These are phyloP conservation scores for Ictidomys tridecemlineatus DNA, from an alignment of 2,113 vertebrate genomes.

Conservation along the genomic window DNA sequence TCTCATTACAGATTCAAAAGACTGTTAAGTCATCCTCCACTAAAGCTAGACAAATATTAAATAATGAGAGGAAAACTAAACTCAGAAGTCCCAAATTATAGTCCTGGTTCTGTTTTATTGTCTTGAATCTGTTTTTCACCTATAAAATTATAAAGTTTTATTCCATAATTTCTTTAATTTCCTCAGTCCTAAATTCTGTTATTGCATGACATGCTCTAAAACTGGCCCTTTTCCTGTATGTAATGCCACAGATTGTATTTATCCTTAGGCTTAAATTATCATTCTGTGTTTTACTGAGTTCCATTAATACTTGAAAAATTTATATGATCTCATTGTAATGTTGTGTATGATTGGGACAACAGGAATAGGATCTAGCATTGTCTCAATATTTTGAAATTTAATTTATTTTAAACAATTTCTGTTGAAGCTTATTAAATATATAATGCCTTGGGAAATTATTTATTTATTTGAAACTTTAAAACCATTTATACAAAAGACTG, in stretches of 20 bases:
- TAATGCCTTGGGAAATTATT: neutral
- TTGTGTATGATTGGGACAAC: neutral
- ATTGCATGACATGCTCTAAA: neutral
- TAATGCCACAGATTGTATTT: neutral
- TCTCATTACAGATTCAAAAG: neutral
- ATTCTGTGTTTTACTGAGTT: neutral
- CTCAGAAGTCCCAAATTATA: neutral
- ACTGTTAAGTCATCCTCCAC: neutral
- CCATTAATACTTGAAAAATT: neutral
- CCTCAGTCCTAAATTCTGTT: neutral
- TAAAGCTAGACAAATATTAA: conserved; percentile 17
- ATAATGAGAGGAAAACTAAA: neutral
- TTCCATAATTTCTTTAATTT: neutral
- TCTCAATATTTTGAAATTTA: neutral
- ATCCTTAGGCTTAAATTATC: neutral
- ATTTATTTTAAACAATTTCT: neutral
- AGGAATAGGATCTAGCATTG: neutral
- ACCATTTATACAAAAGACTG: neutral
- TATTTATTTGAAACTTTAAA: neutral
- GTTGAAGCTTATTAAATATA: neutral
- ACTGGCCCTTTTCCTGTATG: neutral
- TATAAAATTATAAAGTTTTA: neutral
- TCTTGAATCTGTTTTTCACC: neutral
- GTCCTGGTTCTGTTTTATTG: neutral
- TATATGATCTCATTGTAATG: neutral